A percentile compares a stretch with the other conserved stretches of the same genome.
Evolutionary conservation across 2,888 invertebrate species (phyloP).

Genomic region (Marasmarcha lunaedactyla): DNA sequence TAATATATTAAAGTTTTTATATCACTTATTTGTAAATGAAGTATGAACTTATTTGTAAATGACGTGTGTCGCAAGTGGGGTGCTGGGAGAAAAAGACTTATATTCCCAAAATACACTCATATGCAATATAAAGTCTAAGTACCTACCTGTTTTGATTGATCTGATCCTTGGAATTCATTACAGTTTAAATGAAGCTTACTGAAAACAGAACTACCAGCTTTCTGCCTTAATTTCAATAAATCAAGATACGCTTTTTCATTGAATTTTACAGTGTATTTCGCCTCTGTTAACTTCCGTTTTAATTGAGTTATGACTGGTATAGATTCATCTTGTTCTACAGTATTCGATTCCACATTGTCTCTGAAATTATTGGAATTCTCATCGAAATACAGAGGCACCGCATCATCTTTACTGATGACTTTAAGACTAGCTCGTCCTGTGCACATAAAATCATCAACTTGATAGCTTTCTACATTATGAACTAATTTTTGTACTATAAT

Average conservation of each 20-base stretch:
- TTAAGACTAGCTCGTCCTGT: constrained; percentile 33
- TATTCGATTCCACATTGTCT: constrained; percentile 15
- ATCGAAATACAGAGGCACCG: constrained; percentile 42
- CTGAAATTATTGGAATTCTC: constrained; percentile 33
- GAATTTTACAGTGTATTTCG: constrained; percentile 31
- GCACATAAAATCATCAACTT: constrained; percentile 29
- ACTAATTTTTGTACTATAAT: constrained; percentile 26
- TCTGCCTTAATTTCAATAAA: constrained; percentile 31
- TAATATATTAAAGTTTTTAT: too few relatives aligned
- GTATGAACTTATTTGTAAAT: too few relatives aligned
- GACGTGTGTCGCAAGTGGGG: too few relatives aligned
- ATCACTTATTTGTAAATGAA: too few relatives aligned
- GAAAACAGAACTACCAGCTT: constrained; percentile 28
- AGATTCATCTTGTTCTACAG: constrained; percentile 19
- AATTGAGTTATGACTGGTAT: constrained; percentile 30
- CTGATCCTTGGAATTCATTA: constrained; percentile 25
- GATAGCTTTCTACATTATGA: constrained; percentile 28
- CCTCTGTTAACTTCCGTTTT: constrained; percentile 38
- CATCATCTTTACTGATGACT: constrained; percentile 34
- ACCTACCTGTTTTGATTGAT: constrained; percentile 24
- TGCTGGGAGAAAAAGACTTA: too few relatives aligned
- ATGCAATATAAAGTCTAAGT: too few relatives aligned
- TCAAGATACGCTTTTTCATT: constrained; percentile 33
- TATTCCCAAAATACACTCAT: too few relatives aligned
- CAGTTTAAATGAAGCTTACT: constrained; percentile 28